Evolutionary conservation across 2,888 invertebrate genomes (phyloP), one percentile per base, ranked within the genome.

Genomic region (Aplocera efformata): DNA sequence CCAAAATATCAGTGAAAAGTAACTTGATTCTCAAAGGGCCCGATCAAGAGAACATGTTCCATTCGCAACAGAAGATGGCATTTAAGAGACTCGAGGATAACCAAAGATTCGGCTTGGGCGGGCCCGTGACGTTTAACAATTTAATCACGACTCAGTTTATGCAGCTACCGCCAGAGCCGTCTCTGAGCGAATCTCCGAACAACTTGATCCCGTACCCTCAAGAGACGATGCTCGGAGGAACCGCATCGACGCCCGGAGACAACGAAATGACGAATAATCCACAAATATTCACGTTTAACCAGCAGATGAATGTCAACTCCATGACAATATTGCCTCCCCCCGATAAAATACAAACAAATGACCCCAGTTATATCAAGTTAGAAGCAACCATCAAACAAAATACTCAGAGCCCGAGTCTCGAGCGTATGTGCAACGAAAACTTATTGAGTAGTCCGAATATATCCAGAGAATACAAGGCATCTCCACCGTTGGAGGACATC

Each of bases 1-100:
- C 89, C 0, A 89, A 89, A 55, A 89, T 89, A 71, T 89, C 88
- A 1, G 89, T 89, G 0, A 89, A 89, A 60, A 89, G 89, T 51
- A 89, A 89, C 53, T 58, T 89, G 24, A 85, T 89, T 48, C 57
- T 89, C 1, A 89, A 89, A 58, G 89, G 88, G 0, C 88, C 89
- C 0, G 88, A 89, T 55, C 83, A 85, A 46, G 79, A 78, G 13
- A 83, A 88, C 49, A 85, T 83, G 79, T 88, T 88, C 47, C 84
- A 88, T 63, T 84, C 85, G 1, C 88, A 86, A 48, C 86, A 88
- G 46, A 84, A 86, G 59, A 81, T 88, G 85, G 88, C 86, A 1
- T 88, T 88, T 30, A 76, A 79, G 42, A 67, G 78, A 40, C 53
- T 88, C 10, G 86, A 85, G 36, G 83, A 88, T 37, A 82, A 75